phyloP scores from a whole-genome alignment of 2,113 vertebrate species.

The Gallinago undulata region DNA sequence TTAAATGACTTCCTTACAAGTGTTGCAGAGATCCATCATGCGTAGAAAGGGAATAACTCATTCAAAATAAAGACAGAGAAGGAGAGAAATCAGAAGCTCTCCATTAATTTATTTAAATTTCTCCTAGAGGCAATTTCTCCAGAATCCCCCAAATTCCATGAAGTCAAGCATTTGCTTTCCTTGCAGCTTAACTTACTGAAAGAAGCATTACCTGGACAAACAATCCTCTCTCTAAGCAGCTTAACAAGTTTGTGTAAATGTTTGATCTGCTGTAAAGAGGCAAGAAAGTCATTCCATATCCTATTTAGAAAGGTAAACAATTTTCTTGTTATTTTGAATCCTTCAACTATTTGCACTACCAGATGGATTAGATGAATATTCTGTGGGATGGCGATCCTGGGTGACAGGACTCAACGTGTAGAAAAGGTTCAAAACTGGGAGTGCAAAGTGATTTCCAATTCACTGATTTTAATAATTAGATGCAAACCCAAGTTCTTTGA shows the following conservation, averaged over 20 bases:
- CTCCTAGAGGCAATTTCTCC: conserved; percentile 2
- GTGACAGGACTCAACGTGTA: background rate
- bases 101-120: conserved; percentile 33
- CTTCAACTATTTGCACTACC: background rate
- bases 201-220: conserved; percentile 43
- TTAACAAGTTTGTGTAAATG: conserved; percentile 55
- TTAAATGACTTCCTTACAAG: conserved; percentile 26
- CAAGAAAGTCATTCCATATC: conserved; percentile 8
- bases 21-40: conserved; percentile 37
- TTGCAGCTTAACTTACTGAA: background rate
- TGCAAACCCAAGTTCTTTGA: background rate
- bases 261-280: conserved; percentile 39
- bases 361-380: background rate
- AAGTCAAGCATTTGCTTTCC: conserved; percentile 38
- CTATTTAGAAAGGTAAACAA: conserved; percentile 34
- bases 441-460: background rate
- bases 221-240: conserved; percentile 22
- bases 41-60: background rate
- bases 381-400: background rate
- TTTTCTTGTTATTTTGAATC: conserved; percentile 14
- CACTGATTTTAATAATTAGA: background rate
- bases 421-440: background rate
- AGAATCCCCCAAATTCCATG: background rate
- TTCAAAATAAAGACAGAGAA: conserved; percentile 31
- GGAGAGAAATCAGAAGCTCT: background rate